Evolutionary conservation across 2,797 vertebrate species (phyloP), one percentile per base, ranked within the genome.

Genomic region (Simalia tracyae): DNA sequence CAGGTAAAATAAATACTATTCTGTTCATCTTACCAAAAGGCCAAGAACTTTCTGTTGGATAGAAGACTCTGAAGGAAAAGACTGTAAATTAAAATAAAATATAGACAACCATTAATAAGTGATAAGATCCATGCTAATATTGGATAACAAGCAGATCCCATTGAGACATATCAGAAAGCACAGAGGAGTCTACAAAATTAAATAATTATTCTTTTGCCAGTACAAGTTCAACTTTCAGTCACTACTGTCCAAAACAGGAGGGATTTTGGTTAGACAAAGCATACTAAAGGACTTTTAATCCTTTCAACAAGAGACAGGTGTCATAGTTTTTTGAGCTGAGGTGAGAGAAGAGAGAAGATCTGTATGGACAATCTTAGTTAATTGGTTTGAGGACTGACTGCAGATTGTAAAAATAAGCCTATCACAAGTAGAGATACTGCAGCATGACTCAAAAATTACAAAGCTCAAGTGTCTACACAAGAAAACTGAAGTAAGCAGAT

Each of bases 21-120:
- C 14, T 88, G 17, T 92, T 92, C 56, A 92, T 97, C 99, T 99
- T 96, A 99, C 99, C 98, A 99, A 95, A 96, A 99, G 98, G 60
- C 99, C 99, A 89, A 99, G 98, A 96, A 99, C 99, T 95, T 99
- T 99, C 97, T 99, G 99, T 94, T 99, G 99, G 94, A 99, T 99
- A 91, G 99, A 99, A n/a, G 99, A 99, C 96, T 99, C 99, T 2
- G 97, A 98, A 5, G 99, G 99, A 95, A 99, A 99, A 94, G 99
- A 99, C 99, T 99, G 97, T 31, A 92, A 97, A 95, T 94, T 91
- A 28, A 95, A 94, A 94, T 1, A 96, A 14, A 93, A 42, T 76
- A 92, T 91, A 14, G 92, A 0, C 19, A n/a, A 92, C 19, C 54
- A 81, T 89, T 50, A 68, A 19, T 94, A 93, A 96, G 1, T 85